Percentiles rank a stretch among this genome's conserved stretches.
Evolutionary conservation across 1,140 invertebrate species (phyloP).

Genomic region (Trichonephila clavata): DNA sequence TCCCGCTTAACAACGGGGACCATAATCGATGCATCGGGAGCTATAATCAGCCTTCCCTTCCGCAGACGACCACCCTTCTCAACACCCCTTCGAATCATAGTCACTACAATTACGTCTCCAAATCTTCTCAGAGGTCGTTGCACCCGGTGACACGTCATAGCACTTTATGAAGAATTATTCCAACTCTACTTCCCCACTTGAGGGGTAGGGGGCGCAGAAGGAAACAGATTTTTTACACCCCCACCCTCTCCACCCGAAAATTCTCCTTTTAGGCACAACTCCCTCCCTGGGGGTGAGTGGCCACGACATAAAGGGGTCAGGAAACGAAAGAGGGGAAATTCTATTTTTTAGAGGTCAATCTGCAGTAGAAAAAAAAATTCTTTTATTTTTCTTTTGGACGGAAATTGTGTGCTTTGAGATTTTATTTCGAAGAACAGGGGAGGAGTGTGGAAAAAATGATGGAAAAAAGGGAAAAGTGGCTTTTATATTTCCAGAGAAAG

Average conservation of each 20-base stretch:
- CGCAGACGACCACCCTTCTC: not conserved
- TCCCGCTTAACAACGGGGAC: not conserved
- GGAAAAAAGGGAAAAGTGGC: not conserved
- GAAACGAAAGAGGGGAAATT: not conserved
- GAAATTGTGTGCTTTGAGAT: constrained; percentile 5
- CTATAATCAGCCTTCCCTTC: not conserved
- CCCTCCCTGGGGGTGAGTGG: constrained; percentile 29
- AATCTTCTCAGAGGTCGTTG: constrained; percentile 5
- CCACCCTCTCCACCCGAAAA: not conserved
- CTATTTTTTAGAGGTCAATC: constrained; percentile 18
- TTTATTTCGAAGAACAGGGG: not conserved
- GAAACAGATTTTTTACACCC: constrained; percentile 13
- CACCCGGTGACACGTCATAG: constrained; percentile 31
- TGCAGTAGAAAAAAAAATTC: not conserved
- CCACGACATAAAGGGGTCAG: constrained; percentile 37
- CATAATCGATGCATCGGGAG: not conserved
- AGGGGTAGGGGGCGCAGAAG: not conserved
- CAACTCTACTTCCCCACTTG: not conserved
- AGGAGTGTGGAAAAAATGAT: not conserved
- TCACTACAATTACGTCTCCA: constrained; percentile 39
- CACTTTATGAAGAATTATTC: constrained; percentile 42
- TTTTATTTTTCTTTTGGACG: not conserved
- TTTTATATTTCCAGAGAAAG: not conserved
- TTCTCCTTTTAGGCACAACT: not conserved
- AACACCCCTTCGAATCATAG: constrained; percentile 17